These are phyloP conservation scores for Kuschelorhynchus macadamiae DNA, from an alignment of 2,888 invertebrate species.

Conservation along the genomic window DNA sequence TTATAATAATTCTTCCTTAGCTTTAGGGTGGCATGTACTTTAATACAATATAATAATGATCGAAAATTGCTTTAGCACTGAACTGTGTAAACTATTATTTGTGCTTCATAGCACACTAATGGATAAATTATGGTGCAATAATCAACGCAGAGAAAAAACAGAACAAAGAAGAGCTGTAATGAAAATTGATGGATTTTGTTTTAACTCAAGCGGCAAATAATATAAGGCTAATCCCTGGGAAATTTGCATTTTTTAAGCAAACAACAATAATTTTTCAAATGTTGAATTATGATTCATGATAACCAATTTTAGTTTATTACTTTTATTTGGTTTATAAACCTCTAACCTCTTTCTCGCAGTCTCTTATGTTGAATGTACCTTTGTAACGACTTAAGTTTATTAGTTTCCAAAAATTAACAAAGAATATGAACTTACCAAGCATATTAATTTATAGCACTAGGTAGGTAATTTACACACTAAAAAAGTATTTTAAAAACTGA, in stretches of 20 bases:
- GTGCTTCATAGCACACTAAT: slow-evolving; percentile 17
- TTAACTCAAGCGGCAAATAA: slow-evolving; percentile 40
- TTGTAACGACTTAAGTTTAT: too few species aligned
- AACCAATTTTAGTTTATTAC: too few species aligned
- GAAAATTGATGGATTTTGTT: slow-evolving; percentile 43
- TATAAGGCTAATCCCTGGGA: slow-evolving; percentile 2
- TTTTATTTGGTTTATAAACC: too few species aligned
- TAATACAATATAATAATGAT: background rate
- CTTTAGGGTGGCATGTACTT: background rate
- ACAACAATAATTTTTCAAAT: background rate
- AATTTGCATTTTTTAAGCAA: slow-evolving; percentile 12
- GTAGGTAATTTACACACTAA: too few species aligned
- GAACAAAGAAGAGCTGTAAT: slow-evolving; percentile 28
- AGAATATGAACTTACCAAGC: too few species aligned
- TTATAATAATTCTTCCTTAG: too few species aligned
- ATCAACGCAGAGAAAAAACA: slow-evolving; percentile 18
- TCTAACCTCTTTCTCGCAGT: too few species aligned
- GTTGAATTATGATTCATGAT: too few species aligned
- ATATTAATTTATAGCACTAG: too few species aligned
- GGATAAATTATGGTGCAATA: slow-evolving; percentile 40
- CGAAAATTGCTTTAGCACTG: slow-evolving; percentile 27
- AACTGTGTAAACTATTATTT: slow-evolving; percentile 39
- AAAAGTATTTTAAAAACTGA: too few species aligned
- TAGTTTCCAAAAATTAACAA: too few species aligned
- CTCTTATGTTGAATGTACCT: too few species aligned